phyloP scores from a whole-genome alignment of 2,797 vertebrate species.

The Streptopelia turtur region DNA sequence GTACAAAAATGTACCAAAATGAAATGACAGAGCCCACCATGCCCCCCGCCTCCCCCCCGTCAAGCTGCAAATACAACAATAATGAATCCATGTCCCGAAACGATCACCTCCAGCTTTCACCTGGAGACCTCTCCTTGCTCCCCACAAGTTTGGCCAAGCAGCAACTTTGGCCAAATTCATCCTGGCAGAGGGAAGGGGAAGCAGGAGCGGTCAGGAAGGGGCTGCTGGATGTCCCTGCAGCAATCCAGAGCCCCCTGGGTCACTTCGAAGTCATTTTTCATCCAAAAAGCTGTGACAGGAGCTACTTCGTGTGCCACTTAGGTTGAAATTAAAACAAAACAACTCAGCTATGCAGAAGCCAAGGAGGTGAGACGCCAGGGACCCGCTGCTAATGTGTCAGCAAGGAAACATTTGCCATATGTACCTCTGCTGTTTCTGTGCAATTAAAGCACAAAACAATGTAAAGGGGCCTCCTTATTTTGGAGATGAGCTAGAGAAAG shows the following conservation, averaged over 20 bases:
- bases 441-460: background rate
- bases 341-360: background rate
- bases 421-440: background rate
- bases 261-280: background rate
- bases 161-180: background rate
- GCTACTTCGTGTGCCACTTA: background rate
- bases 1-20: background rate
- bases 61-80: background rate
- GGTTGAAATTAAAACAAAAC: slow-evolving; percentile 8
- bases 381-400: slow-evolving; percentile 33
- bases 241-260: background rate
- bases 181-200: background rate
- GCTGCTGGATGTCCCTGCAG: background rate
- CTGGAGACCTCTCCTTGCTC: background rate
- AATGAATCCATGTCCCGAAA: background rate
- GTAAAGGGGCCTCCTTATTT: background rate
- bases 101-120: background rate
- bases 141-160: background rate
- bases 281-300: background rate
- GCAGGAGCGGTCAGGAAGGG: background rate
- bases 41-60: background rate
- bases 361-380: background rate
- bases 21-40: background rate
- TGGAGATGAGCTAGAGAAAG: background rate
- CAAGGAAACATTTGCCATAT: slow-evolving; percentile 28